Evolutionary conservation across 2,888 invertebrate species (phyloP), one percentile per base, ranked within the genome.

Genomic region (Andrena minutula): DNA sequence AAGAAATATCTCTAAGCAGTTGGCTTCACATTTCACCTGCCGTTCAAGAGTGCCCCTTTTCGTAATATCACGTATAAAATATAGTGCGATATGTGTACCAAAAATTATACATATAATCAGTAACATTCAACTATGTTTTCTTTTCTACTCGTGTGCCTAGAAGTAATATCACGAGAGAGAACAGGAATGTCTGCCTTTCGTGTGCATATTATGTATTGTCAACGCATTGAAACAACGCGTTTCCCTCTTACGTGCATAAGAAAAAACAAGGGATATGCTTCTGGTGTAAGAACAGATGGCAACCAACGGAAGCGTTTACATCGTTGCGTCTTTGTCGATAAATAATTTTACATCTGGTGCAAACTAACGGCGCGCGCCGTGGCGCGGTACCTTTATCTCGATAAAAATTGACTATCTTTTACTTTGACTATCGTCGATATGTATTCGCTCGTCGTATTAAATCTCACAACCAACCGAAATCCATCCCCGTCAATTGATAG

Each of bases 401-500:
- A 28, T 73, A 63, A 79, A 73, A 79, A 89, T 89, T 89, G 89
- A 89, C 89, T 89, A 78, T 63, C 79, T 78, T 81, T 80, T 79
- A 70, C 77, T 82, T 41, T 82, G 76, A 78, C 75, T 86, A 83
- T 75, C 75, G 83, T 86, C 85, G 90, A 90, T 90, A 90, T 90
- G 90, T 90, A 82, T 87, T 82, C 75, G 75, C 77, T 84, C 75
- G 65, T 71, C 51, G 56, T 73, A 75, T 61, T 64, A 60, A 41
- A 75, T 69, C 73, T 93, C 90, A 95, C 63, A 94, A 95, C 99
- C 99, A 99, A 79, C 97, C 97, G 94, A 98, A 98, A 94, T 97
- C 96, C 86, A 97, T 97, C 60, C 98, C 97, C 66, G 98, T 97
- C 92, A 98, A 95, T 92, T 97, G 96, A 94, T 98, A 98, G 94